These are phyloP conservation scores for Zenarchopterus dispar DNA, from an alignment of 2,797 vertebrate genomes.

Conservation along the genomic window DNA sequence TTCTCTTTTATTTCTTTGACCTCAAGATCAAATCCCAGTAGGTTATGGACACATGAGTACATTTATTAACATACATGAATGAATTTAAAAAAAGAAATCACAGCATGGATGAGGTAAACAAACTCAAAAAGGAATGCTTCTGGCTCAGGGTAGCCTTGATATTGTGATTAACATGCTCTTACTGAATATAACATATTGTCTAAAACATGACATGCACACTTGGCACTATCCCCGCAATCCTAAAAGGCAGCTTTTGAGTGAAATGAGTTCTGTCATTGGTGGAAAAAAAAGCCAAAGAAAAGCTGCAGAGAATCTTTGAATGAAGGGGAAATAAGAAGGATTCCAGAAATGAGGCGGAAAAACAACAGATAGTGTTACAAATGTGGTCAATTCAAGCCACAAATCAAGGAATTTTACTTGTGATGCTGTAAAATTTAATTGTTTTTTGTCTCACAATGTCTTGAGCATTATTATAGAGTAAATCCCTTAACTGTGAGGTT, in stretches of 20 bases:
- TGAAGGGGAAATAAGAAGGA: conserved; percentile 17
- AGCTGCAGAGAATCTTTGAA: conserved; percentile 46
- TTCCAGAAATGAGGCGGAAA: conserved; percentile 18
- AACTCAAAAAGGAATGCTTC: conserved; percentile 44
- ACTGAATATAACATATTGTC: conserved; percentile 37
- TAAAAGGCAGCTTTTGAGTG: conserved; percentile 45
- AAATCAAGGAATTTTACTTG: conserved; percentile 50
- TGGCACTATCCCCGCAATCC: conserved; percentile 48
- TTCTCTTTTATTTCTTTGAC: conserved; percentile 58
- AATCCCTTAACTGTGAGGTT: conserved; percentile 51
- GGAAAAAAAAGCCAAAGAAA: conserved; percentile 64
- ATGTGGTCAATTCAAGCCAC: conserved; percentile 52
- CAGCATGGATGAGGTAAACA: conserved; percentile 46
- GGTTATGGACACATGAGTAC: conserved; percentile 50
- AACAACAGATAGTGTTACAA: conserved; percentile 22
- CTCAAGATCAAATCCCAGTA: conserved; percentile 49
- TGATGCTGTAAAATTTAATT: conserved; percentile 57
- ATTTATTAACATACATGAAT: conserved; percentile 41
- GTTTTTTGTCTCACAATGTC: conserved; percentile 63
- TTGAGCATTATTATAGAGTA: conserved; percentile 58
- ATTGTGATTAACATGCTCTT: conserved; percentile 36
- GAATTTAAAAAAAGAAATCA: conserved; percentile 12
- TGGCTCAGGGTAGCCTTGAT: conserved; percentile 52
- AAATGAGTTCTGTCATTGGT: conserved; percentile 62
- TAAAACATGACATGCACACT: conserved; percentile 39